Evolutionary conservation across 2,797 vertebrate species (phyloP).

Genomic region (Pangasius sanitwongsei): DNA sequence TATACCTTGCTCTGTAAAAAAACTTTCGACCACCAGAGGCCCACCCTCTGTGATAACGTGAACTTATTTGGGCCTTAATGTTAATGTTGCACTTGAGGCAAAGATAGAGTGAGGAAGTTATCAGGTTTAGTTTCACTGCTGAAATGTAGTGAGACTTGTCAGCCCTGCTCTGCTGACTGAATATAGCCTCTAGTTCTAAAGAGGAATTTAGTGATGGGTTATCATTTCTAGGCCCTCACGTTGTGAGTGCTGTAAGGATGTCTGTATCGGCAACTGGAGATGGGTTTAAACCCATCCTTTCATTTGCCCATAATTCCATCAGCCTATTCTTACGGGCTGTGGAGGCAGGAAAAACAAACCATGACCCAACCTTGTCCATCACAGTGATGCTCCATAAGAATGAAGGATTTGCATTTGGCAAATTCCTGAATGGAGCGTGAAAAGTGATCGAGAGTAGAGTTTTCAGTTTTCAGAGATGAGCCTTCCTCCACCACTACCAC

Average conservation of each 20-base stretch:
- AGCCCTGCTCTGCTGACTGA: background rate
- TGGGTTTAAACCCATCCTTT: constrained; percentile 55
- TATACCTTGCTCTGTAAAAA: constrained; percentile 32
- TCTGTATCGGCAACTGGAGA: constrained; percentile 61
- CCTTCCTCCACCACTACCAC: too few relatives aligned
- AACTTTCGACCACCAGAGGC: background rate
- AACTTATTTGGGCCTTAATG: constrained; percentile 6
- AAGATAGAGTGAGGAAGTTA: background rate
- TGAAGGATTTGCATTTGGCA: constrained; percentile 26
- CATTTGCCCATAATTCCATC: constrained; percentile 56
- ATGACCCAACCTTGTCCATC: constrained; percentile 27
- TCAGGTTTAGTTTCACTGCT: background rate
- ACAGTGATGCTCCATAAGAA: constrained; percentile 29
- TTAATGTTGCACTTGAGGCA: constrained; percentile 10
- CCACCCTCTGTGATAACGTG: background rate
- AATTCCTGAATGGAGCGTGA: background rate
- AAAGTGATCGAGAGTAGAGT: background rate
- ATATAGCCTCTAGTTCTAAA: constrained; percentile 29
- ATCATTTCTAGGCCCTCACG: background rate
- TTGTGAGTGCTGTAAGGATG: constrained; percentile 48
- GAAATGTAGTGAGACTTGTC: background rate
- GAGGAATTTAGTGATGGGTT: constrained; percentile 33
- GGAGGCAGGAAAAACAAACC: constrained; percentile 38
- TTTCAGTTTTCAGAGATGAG: background rate
- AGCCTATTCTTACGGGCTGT: constrained; percentile 56